These are phyloP conservation scores for Acanthococcus lagerstroemiae DNA, from an alignment of 2,888 invertebrate genomes.

Conservation along the genomic window DNA sequence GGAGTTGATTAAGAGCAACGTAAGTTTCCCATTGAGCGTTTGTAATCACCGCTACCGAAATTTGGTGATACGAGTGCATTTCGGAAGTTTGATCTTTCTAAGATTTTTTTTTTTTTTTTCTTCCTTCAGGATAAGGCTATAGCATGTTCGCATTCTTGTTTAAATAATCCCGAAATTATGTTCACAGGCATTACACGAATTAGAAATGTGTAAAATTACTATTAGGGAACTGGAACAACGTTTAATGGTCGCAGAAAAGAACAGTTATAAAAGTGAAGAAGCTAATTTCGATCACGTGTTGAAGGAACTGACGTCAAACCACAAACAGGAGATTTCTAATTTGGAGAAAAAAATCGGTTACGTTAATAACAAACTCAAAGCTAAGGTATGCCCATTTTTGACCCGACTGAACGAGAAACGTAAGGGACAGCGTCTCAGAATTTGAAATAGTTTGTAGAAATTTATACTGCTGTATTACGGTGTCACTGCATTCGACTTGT, in stretches of 20 bases:
- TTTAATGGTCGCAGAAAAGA: constrained; percentile 11
- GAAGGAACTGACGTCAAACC: constrained; percentile 12
- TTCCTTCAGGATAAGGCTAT: no score
- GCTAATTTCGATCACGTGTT: constrained; percentile 8
- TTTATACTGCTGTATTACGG: no score
- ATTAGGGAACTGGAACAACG: constrained; percentile 16
- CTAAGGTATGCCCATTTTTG: no score
- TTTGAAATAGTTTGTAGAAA: no score
- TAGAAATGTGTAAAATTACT: constrained; percentile 13
- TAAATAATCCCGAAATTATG: neutral
- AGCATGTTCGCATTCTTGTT: neutral
- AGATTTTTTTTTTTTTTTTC: no score
- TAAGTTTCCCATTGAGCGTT: neutral
- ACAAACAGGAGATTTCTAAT: constrained; percentile 8
- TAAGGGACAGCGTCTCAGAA: no score
- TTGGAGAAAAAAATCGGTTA: constrained; percentile 7
- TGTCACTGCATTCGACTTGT: no score
- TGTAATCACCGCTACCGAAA: no score
- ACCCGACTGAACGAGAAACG: no score
- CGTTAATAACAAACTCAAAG: constrained; percentile 7
- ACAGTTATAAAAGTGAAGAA: constrained; percentile 12
- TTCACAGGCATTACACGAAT: constrained; percentile 12
- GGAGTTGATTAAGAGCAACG: constrained; percentile 1
- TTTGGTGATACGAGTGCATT: no score
- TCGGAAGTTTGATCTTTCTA: no score